phyloP scores from a whole-genome alignment of 2,113 vertebrate genomes.

The Muscicapa adusta region DNA sequence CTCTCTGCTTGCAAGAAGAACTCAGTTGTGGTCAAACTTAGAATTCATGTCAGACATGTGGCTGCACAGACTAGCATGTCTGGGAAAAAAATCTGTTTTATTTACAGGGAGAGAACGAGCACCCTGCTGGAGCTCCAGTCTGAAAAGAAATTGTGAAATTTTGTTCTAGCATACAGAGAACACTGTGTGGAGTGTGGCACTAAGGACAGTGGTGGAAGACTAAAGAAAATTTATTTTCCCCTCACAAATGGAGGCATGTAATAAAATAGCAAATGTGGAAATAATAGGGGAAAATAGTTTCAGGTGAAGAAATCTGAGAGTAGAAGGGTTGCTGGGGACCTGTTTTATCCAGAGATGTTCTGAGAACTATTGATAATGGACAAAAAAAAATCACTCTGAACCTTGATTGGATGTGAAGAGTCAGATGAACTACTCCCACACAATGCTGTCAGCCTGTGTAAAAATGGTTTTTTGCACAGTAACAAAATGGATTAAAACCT shows the following conservation, averaged over 20 bases:
- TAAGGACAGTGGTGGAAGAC: not conserved
- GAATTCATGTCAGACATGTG: not conserved
- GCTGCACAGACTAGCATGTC: not conserved
- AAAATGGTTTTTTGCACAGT: not conserved
- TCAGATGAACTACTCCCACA: not conserved
- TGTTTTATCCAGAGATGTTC: not conserved
- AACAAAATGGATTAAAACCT: not conserved
- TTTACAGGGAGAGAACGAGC: not conserved
- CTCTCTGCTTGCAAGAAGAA: not conserved
- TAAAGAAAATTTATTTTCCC: not conserved
- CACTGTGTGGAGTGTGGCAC: not conserved
- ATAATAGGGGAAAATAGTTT: not conserved
- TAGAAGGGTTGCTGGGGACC: not conserved
- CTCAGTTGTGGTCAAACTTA: not conserved
- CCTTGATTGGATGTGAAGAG: not conserved
- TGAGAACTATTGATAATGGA: not conserved
- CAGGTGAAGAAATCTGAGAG: not conserved
- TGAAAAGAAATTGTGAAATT: not conserved
- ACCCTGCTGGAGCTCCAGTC: not conserved
- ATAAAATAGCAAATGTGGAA: not conserved
- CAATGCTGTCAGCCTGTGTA: not conserved
- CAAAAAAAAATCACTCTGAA: not conserved
- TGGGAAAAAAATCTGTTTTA: not conserved
- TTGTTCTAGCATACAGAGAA: accelerated
- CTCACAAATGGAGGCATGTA: accelerated